These are phyloP conservation scores for Diabrotica virgifera DNA, from an alignment of 1,140 invertebrate genomes.

Conservation along the genomic window DNA sequence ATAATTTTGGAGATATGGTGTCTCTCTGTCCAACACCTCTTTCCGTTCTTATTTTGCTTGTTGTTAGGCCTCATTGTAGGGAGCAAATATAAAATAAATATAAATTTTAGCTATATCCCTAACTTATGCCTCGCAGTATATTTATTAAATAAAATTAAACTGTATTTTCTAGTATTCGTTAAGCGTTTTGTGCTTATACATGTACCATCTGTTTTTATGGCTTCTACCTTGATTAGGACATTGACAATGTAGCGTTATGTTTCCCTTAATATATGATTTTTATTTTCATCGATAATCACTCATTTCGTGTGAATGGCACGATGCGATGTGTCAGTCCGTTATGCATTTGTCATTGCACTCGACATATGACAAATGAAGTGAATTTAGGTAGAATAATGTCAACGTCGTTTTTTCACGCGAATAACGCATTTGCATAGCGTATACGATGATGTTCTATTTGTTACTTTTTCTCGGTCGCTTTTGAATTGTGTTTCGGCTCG, in stretches of 20 bases:
- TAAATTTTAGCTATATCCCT: too few relatives aligned
- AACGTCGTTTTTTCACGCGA: slow-evolving; percentile 10
- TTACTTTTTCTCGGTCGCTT: slow-evolving; percentile 7
- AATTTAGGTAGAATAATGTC: slow-evolving; percentile 16
- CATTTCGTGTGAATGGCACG: slow-evolving; percentile 10
- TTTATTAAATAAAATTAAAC: too few relatives aligned
- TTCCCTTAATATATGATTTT: slow-evolving; percentile 19
- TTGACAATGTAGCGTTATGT: background rate
- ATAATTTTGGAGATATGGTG: too few relatives aligned
- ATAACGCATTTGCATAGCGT: slow-evolving; percentile 4
- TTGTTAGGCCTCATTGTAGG: too few relatives aligned
- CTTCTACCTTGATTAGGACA: too few relatives aligned
- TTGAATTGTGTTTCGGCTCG: background rate
- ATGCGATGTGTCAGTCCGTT: slow-evolving; percentile 13
- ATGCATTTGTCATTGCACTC: slow-evolving; percentile 10
- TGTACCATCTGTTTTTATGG: too few relatives aligned
- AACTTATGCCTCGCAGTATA: too few relatives aligned
- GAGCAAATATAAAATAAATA: too few relatives aligned
- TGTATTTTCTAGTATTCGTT: too few relatives aligned
- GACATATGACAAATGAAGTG: slow-evolving; percentile 16
- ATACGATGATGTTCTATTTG: background rate
- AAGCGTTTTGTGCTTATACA: too few relatives aligned
- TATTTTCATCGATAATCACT: slow-evolving; percentile 17
- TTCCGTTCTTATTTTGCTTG: too few relatives aligned
- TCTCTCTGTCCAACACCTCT: too few relatives aligned